Conservation (phyloP, 2,113 vertebrate genomes). For the Cranoglanis bouderius region DNA sequence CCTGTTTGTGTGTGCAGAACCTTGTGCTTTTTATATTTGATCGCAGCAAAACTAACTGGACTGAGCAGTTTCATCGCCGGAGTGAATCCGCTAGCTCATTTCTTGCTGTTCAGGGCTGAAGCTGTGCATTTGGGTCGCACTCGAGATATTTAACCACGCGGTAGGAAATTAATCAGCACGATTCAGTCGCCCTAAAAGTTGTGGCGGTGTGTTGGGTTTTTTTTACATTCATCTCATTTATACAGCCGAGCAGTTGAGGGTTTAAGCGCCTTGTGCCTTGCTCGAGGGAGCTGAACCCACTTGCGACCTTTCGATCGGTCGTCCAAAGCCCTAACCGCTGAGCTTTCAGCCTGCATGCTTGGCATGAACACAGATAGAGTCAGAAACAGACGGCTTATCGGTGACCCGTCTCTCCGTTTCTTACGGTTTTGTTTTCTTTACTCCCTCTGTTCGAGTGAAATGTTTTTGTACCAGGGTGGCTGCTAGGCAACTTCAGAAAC, state of each 20-base stretch:
- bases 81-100: not conserved
- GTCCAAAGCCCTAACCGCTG: too few species aligned
- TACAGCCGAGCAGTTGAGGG: not conserved
- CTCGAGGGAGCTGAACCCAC: not conserved
- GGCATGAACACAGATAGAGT: not conserved
- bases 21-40: not conserved
- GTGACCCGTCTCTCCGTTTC: not conserved
- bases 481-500: conserved; percentile 64
- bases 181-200: too few species aligned
- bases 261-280: not conserved
- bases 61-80: not conserved
- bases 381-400: not conserved
- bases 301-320: not conserved
- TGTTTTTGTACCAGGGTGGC: conserved; percentile 56
- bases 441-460: conserved; percentile 46
- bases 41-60: not conserved
- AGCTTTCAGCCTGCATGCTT: not conserved
- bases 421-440: not conserved
- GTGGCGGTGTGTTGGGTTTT: too few species aligned
- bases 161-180: too few species aligned
- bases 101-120: not conserved
- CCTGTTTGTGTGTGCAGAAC: too few species aligned
- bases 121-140: not conserved
- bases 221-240: not conserved
- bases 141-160: too few species aligned